Base-by-base conservation (phyloP, 2,888 invertebrate genomes). In the Nemoura dubitans region DNA sequence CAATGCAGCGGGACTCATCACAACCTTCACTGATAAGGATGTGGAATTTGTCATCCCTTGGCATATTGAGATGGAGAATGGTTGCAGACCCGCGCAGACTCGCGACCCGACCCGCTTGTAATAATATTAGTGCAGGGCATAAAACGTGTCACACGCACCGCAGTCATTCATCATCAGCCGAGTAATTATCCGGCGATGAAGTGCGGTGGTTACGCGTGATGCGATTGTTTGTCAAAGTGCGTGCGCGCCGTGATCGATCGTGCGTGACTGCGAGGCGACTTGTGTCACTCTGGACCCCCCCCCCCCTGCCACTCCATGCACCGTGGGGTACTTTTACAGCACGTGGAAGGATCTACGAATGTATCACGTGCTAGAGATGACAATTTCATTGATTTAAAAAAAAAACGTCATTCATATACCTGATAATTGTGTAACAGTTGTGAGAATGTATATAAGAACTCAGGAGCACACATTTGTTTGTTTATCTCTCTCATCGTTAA, bases 221-320 rank as follows among this genome's bases (percentile, higher is more conserved):
- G 59, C 59, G 59, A 59, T 59, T 59, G 59, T 59, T 59, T 59
- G 59, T 59, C 59, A 59, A 59, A 59, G 59, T 59, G 59, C 59
- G 59, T 59, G 59, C 59, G 14, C 14, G 59, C 59, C 14, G 3
- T 59, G 59, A 59, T 59, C 59, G 59, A 59, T 59, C 59, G 59
- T 21, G 59, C 59, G 59, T 59, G 59, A 59, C 59, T 36, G 36
- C 36, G 36, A 6, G 10, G 36, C 36, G 36, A 36, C 36, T 59
- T 21, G 14, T 59, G 59, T 59, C 59, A 59, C 59, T 10, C 59
- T 10, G 10, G 36, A 36, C 21, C 59, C 59, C 59, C 59, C 21
- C 59, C 14, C 59, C 59, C 59, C 59, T 16, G 21, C 59, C 59
- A 1, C 59, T 14, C 59, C 59, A 3, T 36, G 5, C 36, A 36